These are phyloP conservation scores for Agrypnus murinus DNA, from an alignment of 2,888 invertebrate genomes.

Conservation along the genomic window DNA sequence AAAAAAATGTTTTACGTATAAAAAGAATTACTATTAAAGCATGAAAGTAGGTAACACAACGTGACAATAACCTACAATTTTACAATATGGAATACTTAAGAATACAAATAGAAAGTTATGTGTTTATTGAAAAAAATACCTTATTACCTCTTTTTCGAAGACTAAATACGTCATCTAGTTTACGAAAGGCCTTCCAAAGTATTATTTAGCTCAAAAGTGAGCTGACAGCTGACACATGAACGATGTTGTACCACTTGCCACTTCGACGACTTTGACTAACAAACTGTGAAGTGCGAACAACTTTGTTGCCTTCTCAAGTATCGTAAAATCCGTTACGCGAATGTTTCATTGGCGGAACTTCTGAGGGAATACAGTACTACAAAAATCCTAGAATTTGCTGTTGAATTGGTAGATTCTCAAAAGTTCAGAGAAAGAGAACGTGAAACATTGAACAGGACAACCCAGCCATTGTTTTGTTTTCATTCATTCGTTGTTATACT, in stretches of 20 bases:
- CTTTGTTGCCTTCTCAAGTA: too few relatives aligned
- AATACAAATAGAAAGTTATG: not conserved
- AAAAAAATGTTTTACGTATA: not conserved
- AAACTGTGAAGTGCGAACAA: too few relatives aligned
- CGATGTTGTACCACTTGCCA: not conserved
- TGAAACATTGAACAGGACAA: too few relatives aligned
- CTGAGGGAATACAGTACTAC: too few relatives aligned
- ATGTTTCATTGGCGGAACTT: too few relatives aligned
- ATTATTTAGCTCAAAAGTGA: constrained; percentile 9
- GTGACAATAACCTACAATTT: constrained; percentile 34
- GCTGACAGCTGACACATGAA: constrained; percentile 18
- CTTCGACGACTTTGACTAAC: not conserved
- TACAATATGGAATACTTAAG: not conserved
- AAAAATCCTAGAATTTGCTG: too few relatives aligned
- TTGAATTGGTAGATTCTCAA: too few relatives aligned
- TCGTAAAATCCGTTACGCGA: too few relatives aligned
- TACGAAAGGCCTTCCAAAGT: not conserved
- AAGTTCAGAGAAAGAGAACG: too few relatives aligned
- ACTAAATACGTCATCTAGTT: constrained; percentile 16
- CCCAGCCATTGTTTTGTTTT: too few relatives aligned
- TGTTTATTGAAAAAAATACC: not conserved
- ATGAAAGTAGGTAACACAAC: constrained; percentile 13
- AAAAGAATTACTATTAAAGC: not conserved
- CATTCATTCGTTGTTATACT: too few relatives aligned
- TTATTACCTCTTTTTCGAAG: constrained; percentile 4